phyloP scores from a whole-genome alignment of 2,113 vertebrate species.

The Microcebus griseorufus region DNA sequence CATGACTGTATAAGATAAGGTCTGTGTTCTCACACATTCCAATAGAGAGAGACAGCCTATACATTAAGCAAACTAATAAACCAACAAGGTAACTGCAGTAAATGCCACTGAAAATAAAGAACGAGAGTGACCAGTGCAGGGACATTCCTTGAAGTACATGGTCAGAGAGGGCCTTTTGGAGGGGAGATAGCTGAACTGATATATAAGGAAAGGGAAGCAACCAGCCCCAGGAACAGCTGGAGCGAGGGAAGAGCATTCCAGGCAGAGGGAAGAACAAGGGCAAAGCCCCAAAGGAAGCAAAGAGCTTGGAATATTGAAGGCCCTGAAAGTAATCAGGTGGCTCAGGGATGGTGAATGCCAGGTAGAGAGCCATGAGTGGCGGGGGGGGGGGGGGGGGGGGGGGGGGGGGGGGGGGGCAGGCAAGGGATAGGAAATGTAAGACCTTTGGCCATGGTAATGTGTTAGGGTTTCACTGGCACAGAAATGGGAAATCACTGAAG shows the following conservation, averaged over 20 bases:
- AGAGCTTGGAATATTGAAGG: neutral
- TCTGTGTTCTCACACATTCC: neutral
- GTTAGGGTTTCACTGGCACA: conserved; percentile 20
- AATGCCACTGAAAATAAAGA: neutral
- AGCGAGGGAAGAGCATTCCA: neutral
- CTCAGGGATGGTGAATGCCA: neutral
- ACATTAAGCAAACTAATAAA: neutral
- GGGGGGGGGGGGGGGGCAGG: neutral
- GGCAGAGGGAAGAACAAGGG: neutral
- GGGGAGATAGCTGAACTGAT: neutral
- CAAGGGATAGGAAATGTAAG: neutral
- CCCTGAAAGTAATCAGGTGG: neutral
- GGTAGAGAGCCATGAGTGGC: neutral
- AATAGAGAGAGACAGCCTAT: neutral
- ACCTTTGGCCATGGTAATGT: neutral
- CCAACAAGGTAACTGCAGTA: neutral
- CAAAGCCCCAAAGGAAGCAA: neutral
- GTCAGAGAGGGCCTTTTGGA: neutral
- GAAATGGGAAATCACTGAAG: conserved; percentile 31
- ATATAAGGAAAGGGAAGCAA: neutral
- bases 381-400: neutral
- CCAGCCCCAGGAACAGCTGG: neutral
- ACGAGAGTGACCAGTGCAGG: neutral
- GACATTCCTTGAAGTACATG: neutral
- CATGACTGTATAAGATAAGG: neutral